Evolutionary conservation across 2,113 vertebrate species (phyloP).

Genomic region (Polypterus senegalus): DNA sequence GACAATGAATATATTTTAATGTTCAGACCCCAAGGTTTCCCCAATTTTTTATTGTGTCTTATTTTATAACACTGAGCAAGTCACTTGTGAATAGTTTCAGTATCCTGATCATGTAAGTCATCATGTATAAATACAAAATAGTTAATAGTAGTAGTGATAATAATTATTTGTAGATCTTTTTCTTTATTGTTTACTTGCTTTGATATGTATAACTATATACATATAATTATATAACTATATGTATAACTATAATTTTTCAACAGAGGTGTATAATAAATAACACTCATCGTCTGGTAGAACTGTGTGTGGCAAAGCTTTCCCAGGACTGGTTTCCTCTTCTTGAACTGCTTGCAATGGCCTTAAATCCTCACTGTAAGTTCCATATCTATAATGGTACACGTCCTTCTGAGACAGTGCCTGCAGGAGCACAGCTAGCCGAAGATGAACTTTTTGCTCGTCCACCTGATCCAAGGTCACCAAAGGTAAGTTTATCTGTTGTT

Average conservation of each 20-base stretch:
- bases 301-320: constrained; percentile 97
- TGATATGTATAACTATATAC: constrained; percentile 13
- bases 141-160: background rate
- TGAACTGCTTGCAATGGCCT: constrained; percentile 97
- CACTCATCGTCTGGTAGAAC: constrained; percentile 92
- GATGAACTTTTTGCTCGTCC: constrained; percentile 94
- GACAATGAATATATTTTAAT: too few relatives aligned
- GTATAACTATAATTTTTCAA: constrained; percentile 16
- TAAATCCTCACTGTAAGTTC: constrained; percentile 99
- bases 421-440: constrained; percentile 86
- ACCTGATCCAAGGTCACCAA: constrained; percentile 92
- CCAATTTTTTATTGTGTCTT: too few relatives aligned
- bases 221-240: too few relatives aligned
- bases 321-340: constrained; percentile 99
- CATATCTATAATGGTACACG: constrained; percentile 98
- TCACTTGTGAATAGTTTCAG: too few relatives aligned
- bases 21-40: too few relatives aligned
- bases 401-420: constrained; percentile 91
- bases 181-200: background rate
- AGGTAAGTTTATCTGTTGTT: constrained; percentile 43
- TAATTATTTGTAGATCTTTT: too few relatives aligned
- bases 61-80: too few relatives aligned
- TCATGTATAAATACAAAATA: background rate
- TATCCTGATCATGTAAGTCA: too few relatives aligned
- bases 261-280: constrained; percentile 99